Conservation (phyloP, 2,113 vertebrate species). For the Psophia crepitans region DNA sequence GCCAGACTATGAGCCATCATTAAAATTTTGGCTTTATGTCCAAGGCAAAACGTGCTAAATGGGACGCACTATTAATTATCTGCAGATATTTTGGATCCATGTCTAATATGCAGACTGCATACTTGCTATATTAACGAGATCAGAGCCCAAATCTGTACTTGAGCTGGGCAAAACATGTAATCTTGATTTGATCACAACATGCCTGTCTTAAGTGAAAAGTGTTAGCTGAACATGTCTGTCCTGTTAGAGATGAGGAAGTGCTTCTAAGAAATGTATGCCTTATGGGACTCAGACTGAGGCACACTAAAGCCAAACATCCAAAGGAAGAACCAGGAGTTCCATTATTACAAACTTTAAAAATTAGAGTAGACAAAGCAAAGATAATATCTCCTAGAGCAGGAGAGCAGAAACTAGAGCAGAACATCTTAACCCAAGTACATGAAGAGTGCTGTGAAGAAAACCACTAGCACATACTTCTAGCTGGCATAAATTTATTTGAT, state of each 20-base stretch:
- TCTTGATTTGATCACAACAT: conserved; percentile 13
- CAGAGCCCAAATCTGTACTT: background rate
- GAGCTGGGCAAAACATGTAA: background rate
- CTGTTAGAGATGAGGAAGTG: background rate
- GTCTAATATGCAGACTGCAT: background rate
- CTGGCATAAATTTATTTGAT: background rate
- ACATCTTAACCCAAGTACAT: background rate
- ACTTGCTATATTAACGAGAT: background rate
- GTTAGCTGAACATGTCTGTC: background rate
- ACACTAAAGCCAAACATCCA: background rate
- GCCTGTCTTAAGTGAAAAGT: background rate
- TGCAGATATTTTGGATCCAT: background rate
- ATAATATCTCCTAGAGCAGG: background rate
- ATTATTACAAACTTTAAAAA: background rate
- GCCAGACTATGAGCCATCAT: background rate
- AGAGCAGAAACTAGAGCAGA: background rate
- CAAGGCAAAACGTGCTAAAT: background rate
- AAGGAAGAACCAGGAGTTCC: background rate
- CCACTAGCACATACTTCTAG: background rate
- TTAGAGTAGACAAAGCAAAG: background rate
- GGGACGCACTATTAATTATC: background rate
- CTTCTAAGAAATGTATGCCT: background rate
- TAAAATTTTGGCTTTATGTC: background rate
- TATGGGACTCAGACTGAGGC: background rate
- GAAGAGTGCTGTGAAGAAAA: background rate